phyloP scores from a whole-genome alignment of 1,140 invertebrate species.

The Apis dorsata region DNA sequence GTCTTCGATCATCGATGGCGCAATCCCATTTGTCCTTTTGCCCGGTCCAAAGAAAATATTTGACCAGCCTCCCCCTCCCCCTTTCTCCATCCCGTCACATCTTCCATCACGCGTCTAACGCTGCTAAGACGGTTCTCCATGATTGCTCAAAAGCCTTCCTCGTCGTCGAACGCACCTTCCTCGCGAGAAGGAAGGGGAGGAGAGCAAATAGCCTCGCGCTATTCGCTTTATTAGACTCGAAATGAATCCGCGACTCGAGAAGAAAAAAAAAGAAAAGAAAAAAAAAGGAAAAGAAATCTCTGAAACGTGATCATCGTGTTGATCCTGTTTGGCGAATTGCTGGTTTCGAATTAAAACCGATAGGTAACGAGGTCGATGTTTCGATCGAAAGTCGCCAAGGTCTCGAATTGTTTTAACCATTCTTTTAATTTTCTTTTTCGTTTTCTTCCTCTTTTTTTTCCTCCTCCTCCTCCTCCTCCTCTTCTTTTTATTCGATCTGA shows the following conservation, averaged over 20 bases:
- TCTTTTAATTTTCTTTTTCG: background rate
- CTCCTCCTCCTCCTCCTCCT: too few species aligned
- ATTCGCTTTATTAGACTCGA: constrained; percentile 52
- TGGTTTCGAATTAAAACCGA: constrained; percentile 32
- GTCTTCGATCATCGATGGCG: background rate
- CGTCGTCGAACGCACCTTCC: constrained; percentile 13
- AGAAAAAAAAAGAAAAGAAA: too few species aligned
- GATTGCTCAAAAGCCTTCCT: constrained; percentile 60
- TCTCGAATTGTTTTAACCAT: constrained; percentile 3
- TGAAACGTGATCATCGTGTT: constrained; percentile 18
- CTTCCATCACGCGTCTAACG: constrained; percentile 36
- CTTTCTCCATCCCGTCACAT: background rate
- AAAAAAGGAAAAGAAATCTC: constrained; percentile 44
- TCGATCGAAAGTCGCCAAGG: background rate
- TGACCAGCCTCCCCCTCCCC: constrained; percentile 13
- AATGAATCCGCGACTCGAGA: constrained; percentile 3
- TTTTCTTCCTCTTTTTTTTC: too few species aligned
- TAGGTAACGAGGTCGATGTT: constrained; percentile 3
- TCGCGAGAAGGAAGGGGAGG: constrained; percentile 32
- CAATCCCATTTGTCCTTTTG: constrained; percentile 30
- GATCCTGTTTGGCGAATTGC: constrained; percentile 45
- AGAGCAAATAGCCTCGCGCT: constrained; percentile 44
- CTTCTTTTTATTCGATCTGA: too few species aligned
- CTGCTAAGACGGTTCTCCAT: constrained; percentile 41
- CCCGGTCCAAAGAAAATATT: constrained; percentile 55